These are phyloP conservation scores for Crax fasciolata DNA, from an alignment of 2,797 vertebrate species.

Conservation along the genomic window DNA sequence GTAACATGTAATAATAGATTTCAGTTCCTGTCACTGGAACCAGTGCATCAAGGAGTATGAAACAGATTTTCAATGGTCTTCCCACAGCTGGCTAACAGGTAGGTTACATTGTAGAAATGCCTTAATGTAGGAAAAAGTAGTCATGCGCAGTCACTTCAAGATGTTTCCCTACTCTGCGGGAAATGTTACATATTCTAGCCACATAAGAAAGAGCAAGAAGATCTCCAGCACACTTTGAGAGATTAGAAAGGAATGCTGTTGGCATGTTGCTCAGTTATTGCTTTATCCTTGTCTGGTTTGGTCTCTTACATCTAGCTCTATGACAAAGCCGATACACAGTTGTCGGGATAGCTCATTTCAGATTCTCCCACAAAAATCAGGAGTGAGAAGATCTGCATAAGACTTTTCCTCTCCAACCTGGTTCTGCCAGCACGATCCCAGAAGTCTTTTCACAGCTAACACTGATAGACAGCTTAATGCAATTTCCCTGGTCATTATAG, in stretches of 20 bases:
- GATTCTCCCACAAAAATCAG: background rate
- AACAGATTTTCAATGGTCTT: background rate
- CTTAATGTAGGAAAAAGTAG: background rate
- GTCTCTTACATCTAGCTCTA: background rate
- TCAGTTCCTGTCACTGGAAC: background rate
- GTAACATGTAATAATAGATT: background rate
- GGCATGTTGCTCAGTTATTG: background rate
- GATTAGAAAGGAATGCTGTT: background rate
- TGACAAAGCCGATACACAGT: background rate
- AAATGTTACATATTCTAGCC: background rate
- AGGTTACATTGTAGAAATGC: background rate
- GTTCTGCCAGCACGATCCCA: background rate
- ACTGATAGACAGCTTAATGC: fast-evolving
- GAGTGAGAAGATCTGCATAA: background rate
- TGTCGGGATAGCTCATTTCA: background rate
- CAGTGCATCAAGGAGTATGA: background rate
- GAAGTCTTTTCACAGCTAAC: background rate
- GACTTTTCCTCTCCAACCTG: background rate
- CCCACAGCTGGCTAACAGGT: background rate
- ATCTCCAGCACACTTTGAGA: background rate
- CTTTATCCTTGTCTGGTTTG: background rate
- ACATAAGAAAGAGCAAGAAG: background rate
- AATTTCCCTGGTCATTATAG: background rate
- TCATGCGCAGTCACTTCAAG: too few species aligned
- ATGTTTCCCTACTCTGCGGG: background rate